Base-by-base conservation (phyloP, 2,113 vertebrate species). In the Halichoeres trimaculatus region DNA sequence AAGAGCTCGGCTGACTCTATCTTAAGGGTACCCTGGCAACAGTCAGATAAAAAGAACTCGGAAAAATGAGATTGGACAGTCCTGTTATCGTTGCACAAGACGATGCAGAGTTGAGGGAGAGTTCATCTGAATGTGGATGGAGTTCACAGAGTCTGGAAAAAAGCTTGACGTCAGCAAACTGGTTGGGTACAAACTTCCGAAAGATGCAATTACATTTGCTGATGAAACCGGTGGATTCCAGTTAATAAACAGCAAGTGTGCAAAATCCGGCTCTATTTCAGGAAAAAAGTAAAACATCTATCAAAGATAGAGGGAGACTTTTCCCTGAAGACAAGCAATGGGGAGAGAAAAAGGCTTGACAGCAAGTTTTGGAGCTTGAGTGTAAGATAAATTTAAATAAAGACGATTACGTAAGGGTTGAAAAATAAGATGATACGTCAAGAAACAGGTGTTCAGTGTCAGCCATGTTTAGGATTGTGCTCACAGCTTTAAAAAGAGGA, bases 101-200 rank as follows among this genome's bases (percentile, higher is more conserved):
- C 36, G 40, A 74, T 17, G 20, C 35, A 76, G 52, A 70, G 56
- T 75, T 85, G 64, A 77, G 53, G 30, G 11, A 0, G 36, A 82
- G 69, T 77, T 81, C 60, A 71, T 1, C 30, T 51, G 50, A 61
- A 77, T 41, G 45, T 61, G 5, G 47, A 65, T 58, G 24, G 24
- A 76, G 72, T 74, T 78, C 56, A 43, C 5, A 26, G n/a, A 76
- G 40, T 47, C 66, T 48, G 62, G 35, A 77, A 51, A n/a, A 85
- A 62, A 12, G 19, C 43, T 19, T 16, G n/a, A 43, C 14, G 12
- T 36, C 51, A 13, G 53, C 53, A 72, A 56, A 40, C 22, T 24
- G 51, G 19, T 14, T 12, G 70, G 72, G 20, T 30, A 47, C n/a
- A 63, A 78, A 75, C 24, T 60, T 79, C 47, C 69, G 67, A 34